These are phyloP conservation scores for Phycodurus eques DNA, from an alignment of 2,113 vertebrate genomes.

Conservation along the genomic window DNA sequence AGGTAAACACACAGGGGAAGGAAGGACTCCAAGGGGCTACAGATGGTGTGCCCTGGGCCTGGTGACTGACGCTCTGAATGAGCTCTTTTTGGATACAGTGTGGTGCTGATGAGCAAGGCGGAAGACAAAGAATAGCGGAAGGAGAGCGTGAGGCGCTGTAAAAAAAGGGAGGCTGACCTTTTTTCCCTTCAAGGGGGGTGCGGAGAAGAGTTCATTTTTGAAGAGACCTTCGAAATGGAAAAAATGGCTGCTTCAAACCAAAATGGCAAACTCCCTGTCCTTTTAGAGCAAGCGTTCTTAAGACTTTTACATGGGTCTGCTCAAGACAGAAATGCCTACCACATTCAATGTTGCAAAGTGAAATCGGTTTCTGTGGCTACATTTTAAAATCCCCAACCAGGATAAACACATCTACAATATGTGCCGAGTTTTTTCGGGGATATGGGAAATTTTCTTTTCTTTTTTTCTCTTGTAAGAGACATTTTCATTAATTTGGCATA, in stretches of 20 bases:
- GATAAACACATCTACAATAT: too few relatives aligned
- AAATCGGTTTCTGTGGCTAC: too few relatives aligned
- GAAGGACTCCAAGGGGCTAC: slow-evolving; percentile 60
- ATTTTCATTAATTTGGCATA: too few relatives aligned
- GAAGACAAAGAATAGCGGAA: not conserved
- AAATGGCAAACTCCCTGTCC: too few relatives aligned
- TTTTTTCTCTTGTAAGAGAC: too few relatives aligned
- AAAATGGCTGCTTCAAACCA: not conserved
- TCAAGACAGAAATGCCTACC: too few relatives aligned
- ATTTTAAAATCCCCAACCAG: too few relatives aligned
- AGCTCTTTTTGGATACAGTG: not conserved
- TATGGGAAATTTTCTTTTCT: too few relatives aligned
- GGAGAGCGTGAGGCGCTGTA: not conserved
- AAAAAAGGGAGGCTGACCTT: not conserved
- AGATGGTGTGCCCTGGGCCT: slow-evolving; percentile 58
- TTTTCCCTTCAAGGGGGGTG: not conserved
- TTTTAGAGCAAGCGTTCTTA: too few relatives aligned
- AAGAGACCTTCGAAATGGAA: not conserved
- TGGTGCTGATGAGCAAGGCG: not conserved
- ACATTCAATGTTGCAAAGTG: too few relatives aligned
- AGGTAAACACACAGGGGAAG: slow-evolving; percentile 49
- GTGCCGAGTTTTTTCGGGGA: too few relatives aligned
- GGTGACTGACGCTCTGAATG: not conserved
- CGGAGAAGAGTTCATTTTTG: not conserved
- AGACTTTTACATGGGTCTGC: too few relatives aligned